Evolutionary conservation across 2,113 vertebrate genomes (phyloP), one percentile per base, ranked within the genome.

Genomic region (Bucco capensis): DNA sequence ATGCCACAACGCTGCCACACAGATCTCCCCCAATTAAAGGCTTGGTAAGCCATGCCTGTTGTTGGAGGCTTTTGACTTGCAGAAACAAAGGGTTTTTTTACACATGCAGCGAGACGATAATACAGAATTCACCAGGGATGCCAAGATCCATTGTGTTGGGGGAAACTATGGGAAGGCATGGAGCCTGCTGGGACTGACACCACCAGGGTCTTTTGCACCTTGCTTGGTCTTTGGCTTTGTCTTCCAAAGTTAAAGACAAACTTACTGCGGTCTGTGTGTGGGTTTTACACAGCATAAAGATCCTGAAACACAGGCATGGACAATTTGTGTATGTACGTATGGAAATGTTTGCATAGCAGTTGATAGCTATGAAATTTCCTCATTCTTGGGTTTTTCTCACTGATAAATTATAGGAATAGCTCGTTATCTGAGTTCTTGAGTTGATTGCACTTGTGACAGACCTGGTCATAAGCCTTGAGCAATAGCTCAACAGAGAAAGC

Each of bases 131-230:
- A 37, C 50, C 1, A 0, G 10, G 64, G 42, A 30, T 88, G 40
- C 58, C n/a, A 28, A 67, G 37, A 80, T n/a, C 15, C 1, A 1
- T 35, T 75, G 10, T 0, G 2, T 69, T 90, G 76, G 9, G 8
- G 19, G 1, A 77, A 47, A 46, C 14, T 9, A 24, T 16, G 1
- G 4, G 19, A 49, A 35, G 1, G 2, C 30, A 15, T 1, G 8
- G 21, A 62, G 9, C 16, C 38, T 51, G 6, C 35, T 38, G 33
- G 27, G 13, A 22, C 22, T 69, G 40, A 30, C 35, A 9, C 12
- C 0, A 0, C 12, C 0, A 0, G 21, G 2, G 12, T 58, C 37
- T 46, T 17, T 75, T 60, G 27, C 8, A 5, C n/a, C 12, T 62
- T 50, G 6, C 12, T 5, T 25, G 31, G 12, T 58, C 53, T 76